Percentiles rank a stretch among this genome's conserved stretches.
Evolutionary conservation across 2,888 invertebrate genomes (phyloP).

Genomic region (Patella caerulea): DNA sequence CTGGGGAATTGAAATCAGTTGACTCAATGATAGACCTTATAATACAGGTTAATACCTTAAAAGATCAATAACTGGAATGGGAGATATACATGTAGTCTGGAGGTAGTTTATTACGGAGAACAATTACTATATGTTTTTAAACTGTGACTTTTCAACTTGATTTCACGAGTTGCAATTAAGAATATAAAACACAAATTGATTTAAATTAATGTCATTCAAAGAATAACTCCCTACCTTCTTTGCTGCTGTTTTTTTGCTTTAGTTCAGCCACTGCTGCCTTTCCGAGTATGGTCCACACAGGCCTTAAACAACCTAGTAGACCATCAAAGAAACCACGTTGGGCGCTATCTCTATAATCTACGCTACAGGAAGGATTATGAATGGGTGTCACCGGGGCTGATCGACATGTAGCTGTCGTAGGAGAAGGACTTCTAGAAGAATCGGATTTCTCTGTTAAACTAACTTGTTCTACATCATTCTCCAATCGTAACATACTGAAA

Average conservation of each 20-base stretch:
- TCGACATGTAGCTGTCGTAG: constrained; percentile 53
- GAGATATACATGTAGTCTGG: no score
- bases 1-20: no score
- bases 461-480: constrained; percentile 64
- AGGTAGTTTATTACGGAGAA: no score
- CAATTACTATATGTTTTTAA: no score
- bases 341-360: constrained; percentile 58
- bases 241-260: constrained; percentile 46
- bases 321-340: constrained; percentile 74
- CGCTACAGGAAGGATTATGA: constrained; percentile 51
- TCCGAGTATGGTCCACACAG: constrained; percentile 88
- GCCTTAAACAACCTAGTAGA: constrained; percentile 88
- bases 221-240: not conserved
- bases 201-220: no score
- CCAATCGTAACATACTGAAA: constrained; percentile 68
- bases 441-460: constrained; percentile 58
- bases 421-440: constrained; percentile 51
- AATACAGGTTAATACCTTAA: no score
- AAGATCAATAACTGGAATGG: no score
- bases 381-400: constrained; percentile 65
- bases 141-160: no score
- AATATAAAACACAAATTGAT: no score
- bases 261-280: constrained; percentile 76
- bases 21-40: no score
- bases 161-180: no score